Evolutionary conservation across 2,797 vertebrate species (phyloP).

Genomic region (Champsocephalus esox): DNA sequence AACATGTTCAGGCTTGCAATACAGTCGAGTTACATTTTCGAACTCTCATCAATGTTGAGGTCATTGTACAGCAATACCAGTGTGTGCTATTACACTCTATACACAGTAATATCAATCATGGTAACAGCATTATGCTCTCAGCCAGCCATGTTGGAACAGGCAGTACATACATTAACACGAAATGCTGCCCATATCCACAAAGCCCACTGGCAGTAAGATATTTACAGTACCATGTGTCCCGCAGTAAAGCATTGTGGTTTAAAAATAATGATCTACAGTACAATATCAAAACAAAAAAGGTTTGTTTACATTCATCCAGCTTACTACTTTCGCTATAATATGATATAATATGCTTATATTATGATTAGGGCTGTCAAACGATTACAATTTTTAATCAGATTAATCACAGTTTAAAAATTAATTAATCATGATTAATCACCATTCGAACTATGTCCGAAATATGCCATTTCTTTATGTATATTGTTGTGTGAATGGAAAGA

Average conservation of each 20-base stretch:
- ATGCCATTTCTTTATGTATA: too few relatives aligned
- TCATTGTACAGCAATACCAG: background rate
- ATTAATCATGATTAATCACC: too few relatives aligned
- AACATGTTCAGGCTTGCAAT: background rate
- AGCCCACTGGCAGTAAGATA: slow-evolving; percentile 9
- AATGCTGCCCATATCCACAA: slow-evolving; percentile 3
- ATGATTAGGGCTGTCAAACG: too few relatives aligned
- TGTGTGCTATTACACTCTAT: slow-evolving; percentile 14
- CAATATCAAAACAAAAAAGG: background rate
- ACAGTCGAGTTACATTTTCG: background rate
- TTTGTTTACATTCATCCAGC: background rate
- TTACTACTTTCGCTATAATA: too few relatives aligned
- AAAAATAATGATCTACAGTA: background rate
- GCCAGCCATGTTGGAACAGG: slow-evolving; percentile 30
- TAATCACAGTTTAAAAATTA: too few relatives aligned
- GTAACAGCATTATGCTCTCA: slow-evolving; percentile 5
- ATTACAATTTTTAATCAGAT: too few relatives aligned
- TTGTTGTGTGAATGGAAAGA: too few relatives aligned
- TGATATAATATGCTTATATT: too few relatives aligned
- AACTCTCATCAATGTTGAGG: slow-evolving; percentile 20
- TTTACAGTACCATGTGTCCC: slow-evolving; percentile 9
- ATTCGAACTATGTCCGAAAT: too few relatives aligned
- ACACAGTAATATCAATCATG: slow-evolving; percentile 24
- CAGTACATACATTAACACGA: slow-evolving; percentile 19
- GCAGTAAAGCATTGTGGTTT: background rate